Conservation (phyloP, 2,888 invertebrate species). For the Oxycera nigricornis region DNA sequence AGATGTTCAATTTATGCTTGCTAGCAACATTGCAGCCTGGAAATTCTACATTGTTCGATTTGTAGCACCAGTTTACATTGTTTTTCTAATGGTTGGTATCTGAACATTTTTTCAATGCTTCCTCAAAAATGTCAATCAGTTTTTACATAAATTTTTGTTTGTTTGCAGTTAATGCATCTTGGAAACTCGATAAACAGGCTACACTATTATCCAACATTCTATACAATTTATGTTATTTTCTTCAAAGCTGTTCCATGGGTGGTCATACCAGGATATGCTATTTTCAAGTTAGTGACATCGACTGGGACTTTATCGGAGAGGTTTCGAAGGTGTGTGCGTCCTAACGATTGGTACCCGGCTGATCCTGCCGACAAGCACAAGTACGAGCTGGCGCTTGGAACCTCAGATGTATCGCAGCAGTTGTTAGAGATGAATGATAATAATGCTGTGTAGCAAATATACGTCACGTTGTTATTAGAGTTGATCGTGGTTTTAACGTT, state of each 20-base stretch:
- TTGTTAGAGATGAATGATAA: slow-evolving; percentile 49
- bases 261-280: slow-evolving; percentile 54
- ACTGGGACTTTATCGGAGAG: slow-evolving; percentile 53
- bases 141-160: too few species aligned
- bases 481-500: too few species aligned
- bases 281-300: slow-evolving; percentile 52
- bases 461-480: too few species aligned
- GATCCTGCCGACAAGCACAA: slow-evolving; percentile 54
- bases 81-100: slow-evolving; percentile 50
- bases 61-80: slow-evolving; percentile 73
- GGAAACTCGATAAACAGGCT: neutral
- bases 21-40: slow-evolving; percentile 37
- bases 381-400: slow-evolving; percentile 55
- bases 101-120: too few species aligned
- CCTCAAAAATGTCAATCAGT: too few species aligned
- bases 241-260: slow-evolving; percentile 52
- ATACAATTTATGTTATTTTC: neutral
- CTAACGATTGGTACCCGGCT: slow-evolving; percentile 59
- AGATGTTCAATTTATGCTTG: slow-evolving; percentile 46
- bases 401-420: slow-evolving; percentile 56
- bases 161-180: neutral
- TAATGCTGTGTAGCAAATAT: neutral
- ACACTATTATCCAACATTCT: too few species aligned
- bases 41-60: slow-evolving; percentile 65
- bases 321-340: slow-evolving; percentile 53